Conservation (phyloP, 2,113 vertebrate species). For the Sapajus apella region DNA sequence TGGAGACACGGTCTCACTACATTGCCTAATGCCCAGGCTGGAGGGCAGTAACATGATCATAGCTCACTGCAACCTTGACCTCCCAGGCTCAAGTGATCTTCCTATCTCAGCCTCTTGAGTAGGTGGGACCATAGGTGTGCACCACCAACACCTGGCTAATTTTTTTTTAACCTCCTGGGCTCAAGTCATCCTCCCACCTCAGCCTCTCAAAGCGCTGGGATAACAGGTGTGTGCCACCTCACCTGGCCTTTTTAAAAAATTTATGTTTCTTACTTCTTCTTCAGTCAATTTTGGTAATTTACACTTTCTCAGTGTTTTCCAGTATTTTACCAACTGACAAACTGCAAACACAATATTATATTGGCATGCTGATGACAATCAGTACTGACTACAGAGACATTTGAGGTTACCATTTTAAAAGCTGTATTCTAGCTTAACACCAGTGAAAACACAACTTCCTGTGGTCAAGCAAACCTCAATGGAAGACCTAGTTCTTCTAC, state of each 20-base stretch:
- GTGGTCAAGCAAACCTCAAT: background rate
- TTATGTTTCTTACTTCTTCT: background rate
- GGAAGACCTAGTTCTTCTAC: background rate
- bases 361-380: background rate
- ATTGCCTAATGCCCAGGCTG: no score
- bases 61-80: no score
- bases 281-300: constrained; percentile 19
- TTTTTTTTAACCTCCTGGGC: no score
- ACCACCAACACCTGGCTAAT: no score
- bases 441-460: background rate
- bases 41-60: no score
- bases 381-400: background rate
- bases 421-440: background rate
- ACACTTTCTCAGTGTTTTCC: background rate
- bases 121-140: no score
- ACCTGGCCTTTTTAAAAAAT: background rate
- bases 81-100: no score
- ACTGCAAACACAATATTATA: background rate
- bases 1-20: no score
- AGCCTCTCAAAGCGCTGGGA: no score
- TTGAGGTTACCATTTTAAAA: background rate
- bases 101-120: no score
- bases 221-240: no score
- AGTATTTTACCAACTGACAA: background rate
- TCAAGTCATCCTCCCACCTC: no score